Evolutionary conservation across 2,113 vertebrate species (phyloP).

Genomic region (Anser brachyrhynchus): DNA sequence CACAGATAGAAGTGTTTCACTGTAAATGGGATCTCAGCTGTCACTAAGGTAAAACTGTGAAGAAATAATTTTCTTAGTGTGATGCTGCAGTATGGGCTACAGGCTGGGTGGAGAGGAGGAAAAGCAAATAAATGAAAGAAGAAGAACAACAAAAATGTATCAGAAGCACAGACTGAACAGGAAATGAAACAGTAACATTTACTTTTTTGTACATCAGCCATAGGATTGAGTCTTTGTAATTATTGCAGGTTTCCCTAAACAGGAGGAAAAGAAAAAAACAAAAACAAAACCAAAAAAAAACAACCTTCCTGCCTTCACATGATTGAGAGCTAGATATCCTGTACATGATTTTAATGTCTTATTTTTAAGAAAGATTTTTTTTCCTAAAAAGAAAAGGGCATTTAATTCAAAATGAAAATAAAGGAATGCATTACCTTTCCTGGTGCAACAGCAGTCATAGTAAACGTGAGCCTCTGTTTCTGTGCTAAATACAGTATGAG

Average conservation of each 20-base stretch:
- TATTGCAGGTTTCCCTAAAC: background rate
- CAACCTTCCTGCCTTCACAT: background rate
- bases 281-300: background rate
- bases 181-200: background rate
- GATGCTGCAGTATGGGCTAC: background rate
- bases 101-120: background rate
- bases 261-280: background rate
- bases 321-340: background rate
- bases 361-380: background rate
- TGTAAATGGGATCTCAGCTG: background rate
- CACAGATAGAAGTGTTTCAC: background rate
- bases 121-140: background rate
- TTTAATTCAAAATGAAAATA: background rate
- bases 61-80: background rate
- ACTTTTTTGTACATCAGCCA: background rate
- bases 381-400: rapidly evolving
- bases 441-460: rapidly evolving
- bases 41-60: background rate
- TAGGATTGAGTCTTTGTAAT: background rate
- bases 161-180: background rate
- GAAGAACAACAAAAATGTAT: background rate
- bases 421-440: background rate
- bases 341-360: background rate
- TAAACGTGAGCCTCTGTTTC: background rate
- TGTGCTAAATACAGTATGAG: background rate